Base-by-base conservation (phyloP, 2,113 vertebrate species). In the Odocoileus virginianus region DNA sequence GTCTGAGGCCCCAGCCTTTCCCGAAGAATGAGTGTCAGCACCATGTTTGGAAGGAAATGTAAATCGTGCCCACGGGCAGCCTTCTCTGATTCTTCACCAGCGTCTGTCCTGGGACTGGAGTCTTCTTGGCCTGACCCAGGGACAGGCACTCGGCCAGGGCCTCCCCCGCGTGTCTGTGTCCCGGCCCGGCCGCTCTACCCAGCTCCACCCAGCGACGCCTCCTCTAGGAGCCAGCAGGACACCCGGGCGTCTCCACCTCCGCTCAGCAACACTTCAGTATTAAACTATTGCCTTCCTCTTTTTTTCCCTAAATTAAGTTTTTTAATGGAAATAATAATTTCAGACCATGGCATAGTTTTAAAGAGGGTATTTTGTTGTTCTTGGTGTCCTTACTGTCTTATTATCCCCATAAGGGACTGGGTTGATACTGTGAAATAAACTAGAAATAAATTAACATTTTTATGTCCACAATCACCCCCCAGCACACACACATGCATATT, bases 341-440 rank as follows among this genome's bases (percentile, higher is more conserved):
- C 71, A 52, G 43, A 43, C 64, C 43, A 9, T 50, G 93, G 50
- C 11, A 0, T 40, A 11, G 23, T 64, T 87, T 83, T 57, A 30
- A 96, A 61, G 74, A 89, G 23, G 10, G 3, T 5, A 6, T 30
- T 36, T 15, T 30, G 27, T 21, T 28, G 45, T 92, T 91, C 52
- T 83, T 71, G 30, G 61, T 45, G 27, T 76, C 21, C 8, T 4
- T 40, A 9, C 74, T 61, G 61, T 36, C 11, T 52, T 11, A 0
- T 58, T 8, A 0, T 14, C 47, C n/a, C 83, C 19, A 0, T 0
- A 13, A n/a, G 0, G 23, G 87, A 54, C 95, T 25, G n/a, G 45
- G 74, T 36, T 60, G 76, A 89, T 55, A 88, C 96, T 97, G 97
- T 97, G 95, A 97, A 96, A 19, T 45, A 58, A 92, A 33, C 67